These are phyloP conservation scores for Cetoscarus ocellatus DNA, from an alignment of 2,797 vertebrate species.

Conservation along the genomic window DNA sequence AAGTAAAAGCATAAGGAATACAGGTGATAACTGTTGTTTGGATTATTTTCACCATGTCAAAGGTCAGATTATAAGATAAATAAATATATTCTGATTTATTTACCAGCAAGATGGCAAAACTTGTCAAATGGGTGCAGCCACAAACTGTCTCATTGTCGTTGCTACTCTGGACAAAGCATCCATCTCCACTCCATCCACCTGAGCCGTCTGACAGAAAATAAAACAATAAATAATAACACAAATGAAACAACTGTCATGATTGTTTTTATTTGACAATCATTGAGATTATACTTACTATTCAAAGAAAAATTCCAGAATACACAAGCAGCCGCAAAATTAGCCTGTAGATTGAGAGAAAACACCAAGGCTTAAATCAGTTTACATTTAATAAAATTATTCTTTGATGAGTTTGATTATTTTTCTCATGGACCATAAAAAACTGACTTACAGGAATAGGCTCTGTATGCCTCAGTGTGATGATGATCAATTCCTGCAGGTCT, in stretches of 20 bases:
- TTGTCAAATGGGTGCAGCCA: constrained; percentile 95
- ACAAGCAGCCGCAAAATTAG: constrained; percentile 83
- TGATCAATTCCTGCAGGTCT: constrained; percentile 85
- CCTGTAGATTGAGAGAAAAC: constrained; percentile 72
- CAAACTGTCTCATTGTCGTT: constrained; percentile 88
- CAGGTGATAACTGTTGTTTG: not conserved
- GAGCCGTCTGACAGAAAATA: constrained; percentile 61
- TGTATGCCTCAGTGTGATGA: constrained; percentile 86
- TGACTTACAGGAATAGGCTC: constrained; percentile 78
- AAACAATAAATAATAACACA: too few species aligned
- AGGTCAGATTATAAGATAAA: not conserved
- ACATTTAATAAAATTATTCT: not conserved
- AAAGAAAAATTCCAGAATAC: constrained; percentile 92
- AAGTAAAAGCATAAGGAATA: not conserved
- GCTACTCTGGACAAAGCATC: constrained; percentile 86
- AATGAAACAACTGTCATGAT: not conserved
- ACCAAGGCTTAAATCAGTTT: constrained; percentile 16
- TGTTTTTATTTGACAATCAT: not conserved
- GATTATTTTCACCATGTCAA: too few species aligned
- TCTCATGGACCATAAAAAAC: not conserved
- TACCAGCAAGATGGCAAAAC: constrained; percentile 95
- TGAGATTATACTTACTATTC: constrained; percentile 86
- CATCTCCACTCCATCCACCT: constrained; percentile 91
- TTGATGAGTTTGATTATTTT: too few species aligned
- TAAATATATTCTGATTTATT: constrained; percentile 29